Percentiles rank a stretch among this genome's conserved stretches.
Evolutionary conservation across 64 coral and sea anemone species (phyloP).

Genomic region (Montipora sp.): DNA sequence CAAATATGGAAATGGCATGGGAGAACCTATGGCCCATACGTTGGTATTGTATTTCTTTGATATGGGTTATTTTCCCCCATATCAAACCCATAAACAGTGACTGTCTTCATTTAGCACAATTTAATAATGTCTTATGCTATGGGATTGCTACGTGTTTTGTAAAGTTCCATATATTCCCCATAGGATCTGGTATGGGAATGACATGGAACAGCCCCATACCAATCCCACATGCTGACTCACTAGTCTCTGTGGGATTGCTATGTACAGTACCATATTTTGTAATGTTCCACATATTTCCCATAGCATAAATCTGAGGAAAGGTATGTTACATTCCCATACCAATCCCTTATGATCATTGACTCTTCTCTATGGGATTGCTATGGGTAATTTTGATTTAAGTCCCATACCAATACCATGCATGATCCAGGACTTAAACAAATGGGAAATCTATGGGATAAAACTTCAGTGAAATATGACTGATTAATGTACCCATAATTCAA

Average conservation of each 20-base stretch:
- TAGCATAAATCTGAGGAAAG: neutral
- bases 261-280: neutral
- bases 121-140: conserved; percentile 53
- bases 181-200: conserved; percentile 20
- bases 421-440: conserved; percentile 12
- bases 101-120: neutral
- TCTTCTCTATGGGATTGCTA: conserved; percentile 59
- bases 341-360: neutral
- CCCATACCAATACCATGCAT: conserved; percentile 34
- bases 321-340: conserved; percentile 30
- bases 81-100: conserved; percentile 61
- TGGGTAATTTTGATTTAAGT: conserved; percentile 36
- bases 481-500: no score
- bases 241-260: conserved; percentile 65
- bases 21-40: conserved; percentile 21
- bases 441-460: neutral
- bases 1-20: conserved; percentile 40
- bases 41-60: conserved; percentile 7
- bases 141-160: conserved; percentile 48
- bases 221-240: conserved; percentile 15
- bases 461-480: no score
- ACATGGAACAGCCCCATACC: conserved; percentile 45
- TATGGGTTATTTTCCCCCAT: conserved; percentile 43
- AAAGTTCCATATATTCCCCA: conserved; percentile 32
- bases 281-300: conserved; percentile 36